A percentile compares a stretch with the other conserved stretches of the same genome.
Evolutionary conservation across 2,797 vertebrate genomes (phyloP).

Genomic region (Odontamblyopus rebecca): DNA sequence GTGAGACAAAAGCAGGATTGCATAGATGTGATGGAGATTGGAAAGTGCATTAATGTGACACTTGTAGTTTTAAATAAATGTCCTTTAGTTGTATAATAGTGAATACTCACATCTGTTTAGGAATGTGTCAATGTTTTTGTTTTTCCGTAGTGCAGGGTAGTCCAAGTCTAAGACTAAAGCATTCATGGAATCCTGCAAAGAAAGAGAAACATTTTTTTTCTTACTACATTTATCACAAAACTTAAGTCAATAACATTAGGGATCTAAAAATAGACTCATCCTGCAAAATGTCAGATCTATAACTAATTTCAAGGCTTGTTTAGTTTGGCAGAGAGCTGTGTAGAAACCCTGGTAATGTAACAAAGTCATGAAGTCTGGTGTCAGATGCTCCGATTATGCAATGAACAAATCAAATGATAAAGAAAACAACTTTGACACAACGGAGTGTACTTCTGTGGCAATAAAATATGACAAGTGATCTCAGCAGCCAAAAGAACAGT

Average conservation of each 20-base stretch:
- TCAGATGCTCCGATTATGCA: not conserved
- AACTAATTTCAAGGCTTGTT: not conserved
- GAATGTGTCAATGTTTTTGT: constrained; percentile 99
- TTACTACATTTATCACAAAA: not conserved
- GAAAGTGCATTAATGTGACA: not conserved
- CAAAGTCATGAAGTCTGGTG: not conserved
- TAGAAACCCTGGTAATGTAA: not conserved
- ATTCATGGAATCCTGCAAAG: constrained; percentile 91
- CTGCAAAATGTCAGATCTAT: not conserved
- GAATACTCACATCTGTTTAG: constrained; percentile 93
- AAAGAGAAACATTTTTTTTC: constrained; percentile 7
- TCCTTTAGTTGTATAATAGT: constrained; percentile 66
- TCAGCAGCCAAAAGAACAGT: constrained; percentile 9
- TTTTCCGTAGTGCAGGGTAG: constrained; percentile 96
- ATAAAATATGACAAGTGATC: constrained; percentile 4
- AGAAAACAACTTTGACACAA: not conserved
- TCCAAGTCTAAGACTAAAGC: constrained; percentile 95
- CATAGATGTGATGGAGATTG: not conserved
- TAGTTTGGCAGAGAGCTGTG: not conserved
- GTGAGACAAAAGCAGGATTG: constrained; percentile 3
- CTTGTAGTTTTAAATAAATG: not conserved
- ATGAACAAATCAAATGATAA: not conserved
- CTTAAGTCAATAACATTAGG: not conserved
- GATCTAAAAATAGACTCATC: not conserved
- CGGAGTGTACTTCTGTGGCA: not conserved